Percentiles rank a stretch among this genome's conserved stretches.
Evolutionary conservation across 2,797 vertebrate genomes (phyloP).

Genomic region (Threskiornis aethiopicus): DNA sequence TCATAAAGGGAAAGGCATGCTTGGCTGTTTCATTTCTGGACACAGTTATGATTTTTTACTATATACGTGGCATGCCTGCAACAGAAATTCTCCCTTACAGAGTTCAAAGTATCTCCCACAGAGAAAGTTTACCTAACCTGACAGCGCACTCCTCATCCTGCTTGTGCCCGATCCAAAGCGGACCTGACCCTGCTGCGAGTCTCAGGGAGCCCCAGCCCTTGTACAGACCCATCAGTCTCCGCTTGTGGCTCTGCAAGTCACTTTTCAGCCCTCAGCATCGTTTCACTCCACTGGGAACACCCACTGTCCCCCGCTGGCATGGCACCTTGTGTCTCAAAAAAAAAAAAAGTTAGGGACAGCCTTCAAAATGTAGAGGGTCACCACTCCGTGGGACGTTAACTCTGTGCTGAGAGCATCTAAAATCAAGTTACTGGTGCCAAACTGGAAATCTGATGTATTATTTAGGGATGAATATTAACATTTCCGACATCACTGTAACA

Average conservation of each 20-base stretch:
- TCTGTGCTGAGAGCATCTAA: not conserved
- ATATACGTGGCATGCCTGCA: not conserved
- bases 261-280: not conserved
- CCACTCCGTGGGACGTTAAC: not conserved
- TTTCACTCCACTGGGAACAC: not conserved
- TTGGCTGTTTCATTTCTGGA: not conserved
- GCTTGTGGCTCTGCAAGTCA: not conserved
- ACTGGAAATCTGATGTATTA: not conserved
- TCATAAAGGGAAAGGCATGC: not conserved
- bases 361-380: not conserved
- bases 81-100: not conserved
- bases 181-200: not conserved
- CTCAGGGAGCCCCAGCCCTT: not conserved
- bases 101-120: slow-evolving; percentile 3
- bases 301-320: not conserved
- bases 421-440: not conserved
- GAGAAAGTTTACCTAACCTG: not conserved
- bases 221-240: not conserved
- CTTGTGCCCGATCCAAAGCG: not conserved
- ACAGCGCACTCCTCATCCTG: not conserved
- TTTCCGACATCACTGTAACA: not conserved
- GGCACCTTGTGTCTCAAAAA: not conserved
- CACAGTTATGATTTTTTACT: not conserved
- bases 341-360: not conserved
- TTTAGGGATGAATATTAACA: not conserved